phyloP scores from a whole-genome alignment of 1,140 invertebrate species.

The Trigoniulus corallinus region DNA sequence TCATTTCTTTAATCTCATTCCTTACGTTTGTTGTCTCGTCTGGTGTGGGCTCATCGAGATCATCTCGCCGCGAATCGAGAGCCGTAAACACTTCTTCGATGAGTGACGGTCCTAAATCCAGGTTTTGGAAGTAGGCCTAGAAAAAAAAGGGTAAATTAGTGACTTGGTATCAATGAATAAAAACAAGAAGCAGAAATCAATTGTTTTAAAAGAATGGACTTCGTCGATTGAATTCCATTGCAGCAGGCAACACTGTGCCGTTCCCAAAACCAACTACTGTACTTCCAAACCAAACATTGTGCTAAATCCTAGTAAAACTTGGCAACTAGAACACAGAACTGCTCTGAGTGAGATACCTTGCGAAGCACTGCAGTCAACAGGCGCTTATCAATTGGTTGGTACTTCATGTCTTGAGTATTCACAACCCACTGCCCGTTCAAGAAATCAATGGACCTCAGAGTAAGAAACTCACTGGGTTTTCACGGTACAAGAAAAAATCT shows the following conservation, averaged over 20 bases:
- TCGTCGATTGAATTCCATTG: too few species aligned
- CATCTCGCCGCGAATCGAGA: constrained; percentile 27
- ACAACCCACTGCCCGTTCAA: too few species aligned
- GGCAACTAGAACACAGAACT: too few species aligned
- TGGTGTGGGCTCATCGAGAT: constrained; percentile 11
- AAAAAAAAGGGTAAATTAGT: neutral
- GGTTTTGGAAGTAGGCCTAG: constrained; percentile 34
- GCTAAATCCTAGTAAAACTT: too few species aligned
- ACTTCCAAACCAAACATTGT: too few species aligned
- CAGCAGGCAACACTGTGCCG: too few species aligned
- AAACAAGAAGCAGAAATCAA: neutral
- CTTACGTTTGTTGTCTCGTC: constrained; percentile 48
- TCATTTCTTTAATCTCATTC: constrained; percentile 56
- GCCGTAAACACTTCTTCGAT: constrained; percentile 84
- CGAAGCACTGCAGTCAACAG: too few species aligned
- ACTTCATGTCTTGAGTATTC: constrained; percentile 13
- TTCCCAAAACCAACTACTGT: too few species aligned
- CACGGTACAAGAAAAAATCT: too few species aligned
- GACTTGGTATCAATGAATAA: neutral
- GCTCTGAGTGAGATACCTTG: too few species aligned
- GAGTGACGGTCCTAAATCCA: constrained; percentile 81
- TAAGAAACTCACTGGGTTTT: too few species aligned
- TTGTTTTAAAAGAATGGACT: neutral
- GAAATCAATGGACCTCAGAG: too few species aligned
- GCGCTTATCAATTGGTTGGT: neutral